Conservation (phyloP, 1,140 invertebrate species). For the Panonychus citri region DNA sequence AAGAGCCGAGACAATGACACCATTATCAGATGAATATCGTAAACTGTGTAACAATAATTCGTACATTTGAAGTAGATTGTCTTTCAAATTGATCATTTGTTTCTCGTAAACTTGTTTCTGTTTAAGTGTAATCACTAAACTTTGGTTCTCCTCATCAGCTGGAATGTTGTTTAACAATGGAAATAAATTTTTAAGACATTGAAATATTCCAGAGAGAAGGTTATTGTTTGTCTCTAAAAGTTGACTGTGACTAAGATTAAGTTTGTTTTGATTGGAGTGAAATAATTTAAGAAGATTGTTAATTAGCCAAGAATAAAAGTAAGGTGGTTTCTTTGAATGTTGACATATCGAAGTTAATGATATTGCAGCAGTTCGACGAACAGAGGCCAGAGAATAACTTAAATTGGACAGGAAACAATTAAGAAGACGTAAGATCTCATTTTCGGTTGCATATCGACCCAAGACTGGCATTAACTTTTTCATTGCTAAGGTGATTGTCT, state of each 20-base stretch:
- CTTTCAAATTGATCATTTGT: conserved; percentile 4
- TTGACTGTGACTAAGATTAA: neutral
- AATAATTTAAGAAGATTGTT: conserved; percentile 18
- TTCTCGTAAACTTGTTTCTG: conserved; percentile 24
- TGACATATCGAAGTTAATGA: conserved; percentile 38
- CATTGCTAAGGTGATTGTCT: conserved; percentile 40
- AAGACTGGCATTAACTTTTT: conserved; percentile 41
- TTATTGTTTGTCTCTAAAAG: neutral
- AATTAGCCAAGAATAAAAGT: conserved; percentile 35
- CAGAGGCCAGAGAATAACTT: conserved; percentile 30
- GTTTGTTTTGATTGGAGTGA: neutral
- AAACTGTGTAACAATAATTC: conserved; percentile 51
- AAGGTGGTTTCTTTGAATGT: conserved; percentile 34
- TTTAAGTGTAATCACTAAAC: neutral
- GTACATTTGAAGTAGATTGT: conserved; percentile 36
- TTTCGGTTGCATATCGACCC: conserved; percentile 45
- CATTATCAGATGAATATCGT: conserved; percentile 23
- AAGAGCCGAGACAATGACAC: conserved; percentile 40
- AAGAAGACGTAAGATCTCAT: conserved; percentile 39
- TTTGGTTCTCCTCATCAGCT: neutral
- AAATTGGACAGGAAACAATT: conserved; percentile 40
- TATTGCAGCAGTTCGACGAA: conserved; percentile 36
- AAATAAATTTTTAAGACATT: conserved; percentile 2
- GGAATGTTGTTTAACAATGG: neutral
- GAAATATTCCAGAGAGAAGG: conserved; percentile 6